Base-by-base conservation (phyloP, 1,140 invertebrate genomes). In the Piezodorus guildinii region DNA sequence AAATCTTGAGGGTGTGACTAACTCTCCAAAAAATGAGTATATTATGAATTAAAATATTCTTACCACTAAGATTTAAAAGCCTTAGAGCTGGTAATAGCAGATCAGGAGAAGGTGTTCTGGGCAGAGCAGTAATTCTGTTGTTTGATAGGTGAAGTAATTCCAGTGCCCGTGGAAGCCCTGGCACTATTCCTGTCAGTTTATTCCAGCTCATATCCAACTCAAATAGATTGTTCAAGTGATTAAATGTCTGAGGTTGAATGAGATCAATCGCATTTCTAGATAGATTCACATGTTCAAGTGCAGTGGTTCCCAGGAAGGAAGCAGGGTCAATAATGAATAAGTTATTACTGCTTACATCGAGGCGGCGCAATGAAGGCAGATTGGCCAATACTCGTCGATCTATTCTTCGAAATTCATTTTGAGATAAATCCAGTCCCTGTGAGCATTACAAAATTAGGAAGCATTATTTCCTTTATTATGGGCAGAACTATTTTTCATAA, bases 181-280 rank as follows among this genome's bases (percentile, higher is more conserved):
- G 82, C 6, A 88, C 79, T 58, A 91, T 64, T 12, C 39, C 56
- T 43, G 51, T 72, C 19, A 94, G 71, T 66, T 82, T 76, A 73
- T 94, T 94, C 69, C 79, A 80, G 67, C 88, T 86, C 4, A 88
- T 74, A 71, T 92, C 88, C 19, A 94, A 72, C 72, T 90, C 88
- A 65, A 85, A 90, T 0, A 94, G 76, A 63, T 84, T 82, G 15
- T 77, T 76, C 46, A 93, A 71, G 69, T 86, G 84, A 65, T 83
- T 75, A 63, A 94, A 86, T 0, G 88, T 88, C 21, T 66, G 66
- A 2, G 67, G 58, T 23, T 68, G 67, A 23, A 79, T 69, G 5
- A 61, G 25, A 56, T 70, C 65, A 15, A 77, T 62, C 6, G 68
- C 66, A 46, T 70, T 71, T 51, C 67, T 62, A 9, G 70, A 71